Evolutionary conservation across 2,113 vertebrate genomes (phyloP), one percentile per base, ranked within the genome.

Genomic region (Pelecanus crispus): DNA sequence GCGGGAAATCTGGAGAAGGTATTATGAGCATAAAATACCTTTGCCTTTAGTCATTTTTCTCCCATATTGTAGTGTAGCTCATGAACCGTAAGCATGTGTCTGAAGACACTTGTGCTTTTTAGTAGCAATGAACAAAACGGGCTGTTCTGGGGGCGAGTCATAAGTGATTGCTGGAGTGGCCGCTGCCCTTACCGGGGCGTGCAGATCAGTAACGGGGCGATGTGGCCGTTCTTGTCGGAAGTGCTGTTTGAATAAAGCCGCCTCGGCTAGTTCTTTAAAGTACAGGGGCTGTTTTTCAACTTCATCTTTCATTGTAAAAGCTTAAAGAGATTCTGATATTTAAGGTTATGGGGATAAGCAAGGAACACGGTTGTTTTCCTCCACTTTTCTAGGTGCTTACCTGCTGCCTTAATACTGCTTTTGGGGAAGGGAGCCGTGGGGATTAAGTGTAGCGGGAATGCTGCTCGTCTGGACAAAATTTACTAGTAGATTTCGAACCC

Each of bases 361-460:
- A 49, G 44, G n/a, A 53, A 17, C 1, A 0, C 1, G 16, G 6
- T 38, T 1, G 4, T 20, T 62, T 79, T 28, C 24, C 31, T 59
- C 25, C 7, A 1, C 11, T 42, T 62, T 22, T 18, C 36, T 20
- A 42, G 70, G 42, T 67, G 66, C 20, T 61, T 24, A 34, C 44
- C 80, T 24, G 10, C 74, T 71, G 58, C 42, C 71, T 50, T 31
- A 14, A 13, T 5, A 0, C 4, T 24, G 42, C 75, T 52, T 42
- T n/a, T 24, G n/a, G 65, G 34, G 40, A 21, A 28, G 22, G 70
- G 34, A 78, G 17, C 28, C 29, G 58, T 17, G 18, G 63, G 85
- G 52, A 21, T 34, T 15, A 24, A 21, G 21, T 10, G 25, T 9
- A 2, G 61, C 15, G 22, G 61, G 56, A 81, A 25, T 6, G 29